A percentile compares a stretch with the other conserved stretches of the same genome.
Conservation (phyloP, 2,113 vertebrate genomes). For the Narcine bancroftii region DNA sequence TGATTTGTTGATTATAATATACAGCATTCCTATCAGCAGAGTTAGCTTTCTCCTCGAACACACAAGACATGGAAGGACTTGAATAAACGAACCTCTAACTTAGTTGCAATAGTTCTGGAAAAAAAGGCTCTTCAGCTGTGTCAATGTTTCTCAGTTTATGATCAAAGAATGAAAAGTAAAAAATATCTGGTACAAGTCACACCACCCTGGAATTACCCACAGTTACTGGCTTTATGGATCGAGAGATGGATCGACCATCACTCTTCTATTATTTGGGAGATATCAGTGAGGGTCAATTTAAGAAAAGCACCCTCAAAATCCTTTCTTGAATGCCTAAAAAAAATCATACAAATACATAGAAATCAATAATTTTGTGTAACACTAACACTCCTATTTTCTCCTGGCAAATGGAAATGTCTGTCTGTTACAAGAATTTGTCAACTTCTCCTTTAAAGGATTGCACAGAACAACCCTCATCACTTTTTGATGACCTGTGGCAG, state of each 20-base stretch:
- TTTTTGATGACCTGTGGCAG: too few species aligned
- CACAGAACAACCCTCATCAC: too few species aligned
- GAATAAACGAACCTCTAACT: background rate
- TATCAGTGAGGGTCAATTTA: background rate
- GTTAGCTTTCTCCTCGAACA: background rate
- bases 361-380: too few species aligned
- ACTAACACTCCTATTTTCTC: too few species aligned
- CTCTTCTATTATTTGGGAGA: background rate
- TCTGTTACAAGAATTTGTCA: too few species aligned
- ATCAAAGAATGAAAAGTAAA: background rate
- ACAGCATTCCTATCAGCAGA: too few species aligned
- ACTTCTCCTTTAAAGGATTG: too few species aligned
- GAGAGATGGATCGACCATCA: background rate
- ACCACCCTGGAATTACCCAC: too few species aligned
- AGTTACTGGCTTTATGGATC: too few species aligned
- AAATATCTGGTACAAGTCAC: background rate
- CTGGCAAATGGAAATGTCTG: too few species aligned
- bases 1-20: background rate
- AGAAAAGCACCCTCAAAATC: background rate
- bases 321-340: background rate
- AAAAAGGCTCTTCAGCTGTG: background rate
- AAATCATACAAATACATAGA: too few species aligned
- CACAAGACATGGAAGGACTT: background rate
- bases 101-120: background rate
- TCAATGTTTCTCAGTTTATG: background rate